Conservation (phyloP, 37 sponge, comb jelly and placozoan genomes). For the Haliclona indistincta region DNA sequence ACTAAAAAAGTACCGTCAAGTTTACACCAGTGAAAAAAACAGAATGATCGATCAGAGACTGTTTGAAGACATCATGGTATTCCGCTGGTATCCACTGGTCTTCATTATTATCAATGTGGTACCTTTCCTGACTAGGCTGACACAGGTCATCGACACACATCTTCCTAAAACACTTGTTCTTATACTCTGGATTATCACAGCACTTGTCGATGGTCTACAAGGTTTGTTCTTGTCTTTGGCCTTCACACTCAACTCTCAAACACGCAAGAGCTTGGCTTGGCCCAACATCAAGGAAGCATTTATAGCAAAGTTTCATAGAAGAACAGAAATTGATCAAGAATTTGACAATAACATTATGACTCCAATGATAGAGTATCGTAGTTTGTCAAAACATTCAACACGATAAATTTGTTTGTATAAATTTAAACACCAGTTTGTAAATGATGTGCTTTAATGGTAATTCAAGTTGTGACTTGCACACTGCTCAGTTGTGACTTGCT, state of each 20-base stretch:
- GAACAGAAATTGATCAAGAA: no score
- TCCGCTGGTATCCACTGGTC: slow-evolving; percentile 42
- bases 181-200: slow-evolving; percentile 30
- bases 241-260: slow-evolving; percentile 33
- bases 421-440: no score
- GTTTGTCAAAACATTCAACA: no score
- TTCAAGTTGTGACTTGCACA: no score
- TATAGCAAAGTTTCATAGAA: no score
- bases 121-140: not conserved
- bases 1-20: not conserved
- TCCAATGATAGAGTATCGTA: no score
- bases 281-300: not conserved
- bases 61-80: slow-evolving; percentile 4
- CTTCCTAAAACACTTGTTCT: not conserved
- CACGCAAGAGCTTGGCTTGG: slow-evolving; percentile 4
- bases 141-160: not conserved
- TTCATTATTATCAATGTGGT: slow-evolving; percentile 41
- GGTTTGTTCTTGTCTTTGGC: slow-evolving; percentile 35
- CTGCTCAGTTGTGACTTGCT: no score
- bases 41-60: not conserved
- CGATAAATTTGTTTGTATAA: no score
- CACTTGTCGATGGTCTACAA: not conserved
- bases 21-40: not conserved
- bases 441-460: no score
- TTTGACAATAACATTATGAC: no score